Evolutionary conservation across 2,113 vertebrate genomes (phyloP).

Genomic region (Callipepla squamata): DNA sequence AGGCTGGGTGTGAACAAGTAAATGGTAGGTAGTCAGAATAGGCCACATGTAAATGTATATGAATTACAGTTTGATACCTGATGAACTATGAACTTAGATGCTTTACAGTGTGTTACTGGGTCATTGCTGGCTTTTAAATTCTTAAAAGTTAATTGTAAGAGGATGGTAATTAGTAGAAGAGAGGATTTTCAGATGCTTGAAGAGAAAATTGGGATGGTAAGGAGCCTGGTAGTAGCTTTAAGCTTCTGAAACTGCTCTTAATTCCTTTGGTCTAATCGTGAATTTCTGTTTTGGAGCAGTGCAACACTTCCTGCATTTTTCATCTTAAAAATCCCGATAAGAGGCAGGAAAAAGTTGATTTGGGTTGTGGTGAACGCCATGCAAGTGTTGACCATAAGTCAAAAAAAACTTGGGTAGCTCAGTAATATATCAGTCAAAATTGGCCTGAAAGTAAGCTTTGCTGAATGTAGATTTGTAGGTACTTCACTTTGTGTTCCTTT

Average conservation of each 20-base stretch:
- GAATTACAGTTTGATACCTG: rapidly evolving
- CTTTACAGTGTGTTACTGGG: rapidly evolving
- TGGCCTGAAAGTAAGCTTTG: not conserved
- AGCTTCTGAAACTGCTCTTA: not conserved
- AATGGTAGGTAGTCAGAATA: not conserved
- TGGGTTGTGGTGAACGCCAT: not conserved
- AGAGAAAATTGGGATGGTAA: not conserved
- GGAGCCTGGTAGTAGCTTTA: not conserved
- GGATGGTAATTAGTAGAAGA: not conserved
- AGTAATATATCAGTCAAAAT: not conserved
- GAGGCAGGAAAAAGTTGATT: not conserved
- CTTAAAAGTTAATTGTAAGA: not conserved
- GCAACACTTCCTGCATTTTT: not conserved
- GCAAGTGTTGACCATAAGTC: not conserved
- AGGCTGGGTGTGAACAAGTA: not conserved
- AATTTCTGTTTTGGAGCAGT: not conserved
- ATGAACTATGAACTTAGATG: not conserved
- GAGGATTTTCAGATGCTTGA: not conserved
- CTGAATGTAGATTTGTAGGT: not conserved
- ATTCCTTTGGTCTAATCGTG: not conserved
- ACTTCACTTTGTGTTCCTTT: not conserved
- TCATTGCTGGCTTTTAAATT: not conserved
- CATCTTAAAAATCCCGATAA: not conserved
- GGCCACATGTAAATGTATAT: not conserved
- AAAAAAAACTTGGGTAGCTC: not conserved